phyloP scores from a whole-genome alignment of 2,888 invertebrate species.

The Atrina japonica region DNA sequence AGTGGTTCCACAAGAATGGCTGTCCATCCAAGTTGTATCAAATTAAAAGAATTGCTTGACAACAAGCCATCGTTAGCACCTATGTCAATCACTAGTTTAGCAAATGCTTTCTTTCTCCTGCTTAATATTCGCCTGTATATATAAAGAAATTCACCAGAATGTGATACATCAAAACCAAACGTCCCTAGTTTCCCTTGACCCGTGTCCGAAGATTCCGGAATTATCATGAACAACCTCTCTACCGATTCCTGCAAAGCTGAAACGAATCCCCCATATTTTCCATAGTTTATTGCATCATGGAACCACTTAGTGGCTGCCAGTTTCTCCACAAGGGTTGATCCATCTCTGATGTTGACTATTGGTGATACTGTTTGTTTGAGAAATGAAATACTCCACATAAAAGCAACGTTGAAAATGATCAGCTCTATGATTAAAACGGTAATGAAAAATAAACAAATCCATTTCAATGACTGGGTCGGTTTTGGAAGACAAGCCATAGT shows the following conservation, averaged over 20 bases:
- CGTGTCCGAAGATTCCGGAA: conserved; percentile 10
- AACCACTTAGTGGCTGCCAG: conserved; percentile 43
- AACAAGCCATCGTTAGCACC: conserved; percentile 74
- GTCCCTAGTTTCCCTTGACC: conserved; percentile 16
- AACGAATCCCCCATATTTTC: conserved; percentile 64
- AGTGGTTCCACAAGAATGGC: conserved; percentile 74
- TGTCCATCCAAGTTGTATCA: conserved; percentile 73
- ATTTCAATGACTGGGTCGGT: conserved; percentile 23
- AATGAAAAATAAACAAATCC: conserved; percentile 36
- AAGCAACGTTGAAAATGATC: conserved; percentile 55
- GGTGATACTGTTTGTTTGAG: conserved; percentile 41
- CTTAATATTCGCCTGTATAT: conserved; percentile 60
- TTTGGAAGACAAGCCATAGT: too few relatives aligned
- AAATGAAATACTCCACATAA: conserved; percentile 46
- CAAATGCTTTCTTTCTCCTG: conserved; percentile 44
- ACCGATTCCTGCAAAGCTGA: conserved; percentile 61
- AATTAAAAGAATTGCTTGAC: conserved; percentile 73
- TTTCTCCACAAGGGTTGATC: conserved; percentile 50
- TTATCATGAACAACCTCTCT: conserved; percentile 59
- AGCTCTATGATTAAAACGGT: conserved; percentile 54
- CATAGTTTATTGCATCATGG: conserved; percentile 47
- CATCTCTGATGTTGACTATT: conserved; percentile 41
- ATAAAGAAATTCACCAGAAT: conserved; percentile 65
- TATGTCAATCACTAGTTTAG: conserved; percentile 66
- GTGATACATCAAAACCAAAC: conserved; percentile 68